phyloP scores from a whole-genome alignment of 2,888 invertebrate species.

The Meloe dianella region DNA sequence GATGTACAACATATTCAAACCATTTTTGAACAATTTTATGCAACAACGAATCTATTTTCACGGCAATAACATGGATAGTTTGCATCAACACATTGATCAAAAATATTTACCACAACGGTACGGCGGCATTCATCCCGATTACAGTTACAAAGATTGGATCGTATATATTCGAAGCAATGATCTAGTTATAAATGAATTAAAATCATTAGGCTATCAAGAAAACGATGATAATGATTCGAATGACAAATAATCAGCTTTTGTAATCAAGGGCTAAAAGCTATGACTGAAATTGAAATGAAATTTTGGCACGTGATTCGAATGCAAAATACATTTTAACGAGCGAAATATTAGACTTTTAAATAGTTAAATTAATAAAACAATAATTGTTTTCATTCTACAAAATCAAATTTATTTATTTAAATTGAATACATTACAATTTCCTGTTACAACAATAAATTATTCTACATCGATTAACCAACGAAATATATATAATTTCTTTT shows the following conservation, averaged over 20 bases:
- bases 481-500: neutral
- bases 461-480: neutral
- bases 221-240: constrained; percentile 10
- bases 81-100: constrained; percentile 74
- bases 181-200: constrained; percentile 68
- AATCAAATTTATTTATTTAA: neutral
- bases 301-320: neutral
- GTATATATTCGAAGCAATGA: constrained; percentile 66
- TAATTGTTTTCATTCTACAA: neutral
- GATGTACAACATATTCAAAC: constrained; percentile 79
- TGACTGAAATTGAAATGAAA: neutral
- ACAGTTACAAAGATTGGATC: constrained; percentile 77
- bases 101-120: constrained; percentile 73
- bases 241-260: neutral
- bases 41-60: constrained; percentile 69
- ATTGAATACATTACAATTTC: constrained; percentile 4
- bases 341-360: neutral
- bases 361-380: constrained; percentile 12
- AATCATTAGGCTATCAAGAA: constrained; percentile 62
- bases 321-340: neutral
- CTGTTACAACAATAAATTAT: neutral
- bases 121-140: constrained; percentile 71
- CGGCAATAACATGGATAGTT: constrained; percentile 71
- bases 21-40: constrained; percentile 74
- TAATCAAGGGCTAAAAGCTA: neutral